A percentile compares a stretch with the other conserved stretches of the same genome.
phyloP scores from a whole-genome alignment of 2,797 vertebrate genomes.

The Eulemur rubriventer region DNA sequence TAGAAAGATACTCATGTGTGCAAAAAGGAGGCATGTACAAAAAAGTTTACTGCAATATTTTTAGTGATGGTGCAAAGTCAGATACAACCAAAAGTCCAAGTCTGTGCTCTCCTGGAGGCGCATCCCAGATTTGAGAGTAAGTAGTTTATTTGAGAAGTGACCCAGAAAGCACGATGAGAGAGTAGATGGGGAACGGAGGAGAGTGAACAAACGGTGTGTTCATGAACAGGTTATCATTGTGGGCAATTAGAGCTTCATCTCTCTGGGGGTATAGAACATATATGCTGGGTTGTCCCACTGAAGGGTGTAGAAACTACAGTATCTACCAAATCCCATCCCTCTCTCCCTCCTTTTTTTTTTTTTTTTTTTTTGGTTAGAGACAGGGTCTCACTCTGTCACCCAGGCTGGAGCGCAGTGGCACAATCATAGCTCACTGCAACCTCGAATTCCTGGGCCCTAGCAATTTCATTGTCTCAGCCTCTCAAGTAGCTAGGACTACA shows the following conservation, averaged over 20 bases:
- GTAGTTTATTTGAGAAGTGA: not conserved
- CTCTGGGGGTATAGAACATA: not conserved
- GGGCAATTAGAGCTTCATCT: not conserved
- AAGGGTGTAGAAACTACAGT: not conserved
- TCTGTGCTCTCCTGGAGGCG: not conserved
- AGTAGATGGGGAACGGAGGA: not conserved
- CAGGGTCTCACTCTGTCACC: too few species aligned
- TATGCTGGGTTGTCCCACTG: not conserved
- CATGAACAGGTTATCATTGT: not conserved
- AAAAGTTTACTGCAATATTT: not conserved
- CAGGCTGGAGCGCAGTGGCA: too few species aligned
- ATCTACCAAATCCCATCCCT: not conserved
- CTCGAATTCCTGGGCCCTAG: too few species aligned
- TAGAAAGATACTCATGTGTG: not conserved
- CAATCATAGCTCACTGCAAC: too few species aligned
- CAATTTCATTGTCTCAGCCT: too few species aligned
- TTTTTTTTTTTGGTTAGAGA: too few species aligned
- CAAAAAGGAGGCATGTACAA: not conserved
- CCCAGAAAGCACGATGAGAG: not conserved
- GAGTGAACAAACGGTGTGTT: not conserved
- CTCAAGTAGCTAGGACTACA: too few species aligned
- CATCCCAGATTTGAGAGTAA: not conserved
- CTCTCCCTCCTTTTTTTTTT: too few species aligned
- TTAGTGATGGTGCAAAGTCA: not conserved
- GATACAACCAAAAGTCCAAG: not conserved